Evolutionary conservation across 1,140 invertebrate genomes (phyloP), one percentile per base, ranked within the genome.

Genomic region (Habropoda laboriosa): DNA sequence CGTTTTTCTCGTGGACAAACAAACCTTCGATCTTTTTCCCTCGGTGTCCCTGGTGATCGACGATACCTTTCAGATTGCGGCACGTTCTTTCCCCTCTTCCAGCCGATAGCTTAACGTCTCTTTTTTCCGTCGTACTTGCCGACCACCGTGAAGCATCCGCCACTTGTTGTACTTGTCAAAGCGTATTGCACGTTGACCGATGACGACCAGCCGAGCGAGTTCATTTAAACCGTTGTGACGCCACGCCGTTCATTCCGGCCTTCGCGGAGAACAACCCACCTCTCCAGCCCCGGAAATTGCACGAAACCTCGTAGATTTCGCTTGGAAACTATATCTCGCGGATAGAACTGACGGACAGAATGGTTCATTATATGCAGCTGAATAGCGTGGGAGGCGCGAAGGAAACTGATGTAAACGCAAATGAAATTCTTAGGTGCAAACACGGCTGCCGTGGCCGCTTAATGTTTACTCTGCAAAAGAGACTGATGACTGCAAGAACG

Each of bases 101-200:
- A 24, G 13, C 53, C 64, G 57, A 67, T 58, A 67, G 18, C 38
- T 63, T 63, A 45, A 68, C 53, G 51, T 55, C 61, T 71, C 66
- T 70, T 83, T 76, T 83, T 57, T 55, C 49, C 53, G 8, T 27
- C 16, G 38, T 49, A n/a, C 45, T 24, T 12, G 38, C 4, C 74
- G 82, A 85, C 77, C 84, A 87, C 81, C 83, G 70, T 83, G 86
- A 80, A 79, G 80, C 84, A 60, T 85, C 84, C 78, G 64, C 74
- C 84, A 81, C 77, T 88, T 82, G 82, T 80, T 71, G 75, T 71
- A 60, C 83, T 72, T 82, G 76, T 85, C 81, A 82, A 86, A 82
- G 81, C 81, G 75, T 57, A 77, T 68, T 60, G 74, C 38, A 58
- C 60, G 72, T 79, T 74, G 81, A 47, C 78, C 68, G 74, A 67